Conservation (phyloP, 2,113 vertebrate genomes). For the Lepus timidus region DNA sequence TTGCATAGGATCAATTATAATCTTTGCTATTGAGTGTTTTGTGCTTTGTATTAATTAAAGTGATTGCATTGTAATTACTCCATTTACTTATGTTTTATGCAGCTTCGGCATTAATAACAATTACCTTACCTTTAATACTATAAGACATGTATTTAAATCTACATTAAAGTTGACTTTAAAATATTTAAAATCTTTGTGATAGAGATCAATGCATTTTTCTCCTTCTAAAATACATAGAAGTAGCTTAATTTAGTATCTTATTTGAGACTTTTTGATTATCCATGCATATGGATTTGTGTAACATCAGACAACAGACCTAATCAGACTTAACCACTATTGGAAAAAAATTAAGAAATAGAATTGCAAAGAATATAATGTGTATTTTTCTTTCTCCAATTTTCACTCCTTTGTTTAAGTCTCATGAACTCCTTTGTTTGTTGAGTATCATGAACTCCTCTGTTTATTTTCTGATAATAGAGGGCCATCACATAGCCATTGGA, state of each 20-base stretch:
- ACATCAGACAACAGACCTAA: not conserved
- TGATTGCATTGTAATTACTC: slow-evolving; percentile 85
- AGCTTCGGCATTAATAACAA: slow-evolving; percentile 79
- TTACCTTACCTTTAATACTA: slow-evolving; percentile 27
- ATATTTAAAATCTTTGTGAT: slow-evolving; percentile 79
- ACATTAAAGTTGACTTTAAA: slow-evolving; percentile 81
- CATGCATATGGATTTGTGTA: not conserved
- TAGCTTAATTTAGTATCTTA: slow-evolving; percentile 64
- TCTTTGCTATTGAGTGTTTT: slow-evolving; percentile 84
- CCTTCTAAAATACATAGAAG: slow-evolving; percentile 43
- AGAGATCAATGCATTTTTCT: slow-evolving; percentile 45
- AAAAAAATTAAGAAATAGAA: slow-evolving; percentile 18
- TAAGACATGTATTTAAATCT: slow-evolving; percentile 75
- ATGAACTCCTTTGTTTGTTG: not conserved
- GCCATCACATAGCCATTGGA: not conserved
- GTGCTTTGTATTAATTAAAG: slow-evolving; percentile 85
- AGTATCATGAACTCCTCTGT: not conserved
- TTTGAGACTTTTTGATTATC: slow-evolving; percentile 44
- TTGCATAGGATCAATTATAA: slow-evolving; percentile 83
- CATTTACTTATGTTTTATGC: slow-evolving; percentile 69
- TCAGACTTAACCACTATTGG: not conserved
- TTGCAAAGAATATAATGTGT: not conserved
- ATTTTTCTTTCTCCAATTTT: not conserved
- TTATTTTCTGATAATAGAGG: not conserved
- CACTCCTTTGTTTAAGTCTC: not conserved